Evolutionary conservation across 2,113 vertebrate genomes (phyloP).

Genomic region (Seriola aureovittata): DNA sequence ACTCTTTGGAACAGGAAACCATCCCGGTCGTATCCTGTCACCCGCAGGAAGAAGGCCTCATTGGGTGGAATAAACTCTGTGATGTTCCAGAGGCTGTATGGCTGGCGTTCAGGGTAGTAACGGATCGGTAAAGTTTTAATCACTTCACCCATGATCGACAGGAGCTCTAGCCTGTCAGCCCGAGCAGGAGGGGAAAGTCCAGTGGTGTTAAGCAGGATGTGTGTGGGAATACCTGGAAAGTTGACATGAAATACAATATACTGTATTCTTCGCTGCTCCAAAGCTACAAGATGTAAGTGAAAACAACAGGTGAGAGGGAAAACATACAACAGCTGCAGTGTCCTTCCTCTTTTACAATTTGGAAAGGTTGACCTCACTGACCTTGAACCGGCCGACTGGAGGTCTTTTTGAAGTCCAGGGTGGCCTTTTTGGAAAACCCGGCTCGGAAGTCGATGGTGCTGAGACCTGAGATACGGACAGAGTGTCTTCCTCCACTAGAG

Average conservation of each 20-base stretch:
- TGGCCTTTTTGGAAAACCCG: conserved; percentile 93
- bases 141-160: conserved; percentile 88
- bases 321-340: conserved; percentile 12
- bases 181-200: conserved; percentile 91
- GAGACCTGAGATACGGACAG: conserved; percentile 95
- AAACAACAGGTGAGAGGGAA: conserved; percentile 39
- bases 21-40: conserved; percentile 92
- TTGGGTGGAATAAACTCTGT: conserved; percentile 94
- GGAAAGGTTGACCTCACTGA: conserved; percentile 75
- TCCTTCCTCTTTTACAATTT: conserved; percentile 4
- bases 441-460: conserved; percentile 97
- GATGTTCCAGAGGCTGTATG: conserved; percentile 94
- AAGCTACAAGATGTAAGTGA: background rate
- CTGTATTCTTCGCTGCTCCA: background rate
- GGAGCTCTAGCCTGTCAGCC: conserved; percentile 91
- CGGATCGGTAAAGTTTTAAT: conserved; percentile 93
- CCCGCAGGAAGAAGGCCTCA: conserved; percentile 94
- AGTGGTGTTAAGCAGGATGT: conserved; percentile 94
- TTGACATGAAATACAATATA: background rate
- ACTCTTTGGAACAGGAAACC: conserved; percentile 94
- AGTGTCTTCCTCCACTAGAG: conserved; percentile 94
- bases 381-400: conserved; percentile 95
- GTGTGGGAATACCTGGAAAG: conserved; percentile 92
- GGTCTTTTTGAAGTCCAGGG: conserved; percentile 92
- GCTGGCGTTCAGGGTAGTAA: conserved; percentile 90